A percentile compares a stretch with the other conserved stretches of the same genome.
Evolutionary conservation across 2,888 invertebrate species (phyloP).

Genomic region (Drosophila recens): DNA sequence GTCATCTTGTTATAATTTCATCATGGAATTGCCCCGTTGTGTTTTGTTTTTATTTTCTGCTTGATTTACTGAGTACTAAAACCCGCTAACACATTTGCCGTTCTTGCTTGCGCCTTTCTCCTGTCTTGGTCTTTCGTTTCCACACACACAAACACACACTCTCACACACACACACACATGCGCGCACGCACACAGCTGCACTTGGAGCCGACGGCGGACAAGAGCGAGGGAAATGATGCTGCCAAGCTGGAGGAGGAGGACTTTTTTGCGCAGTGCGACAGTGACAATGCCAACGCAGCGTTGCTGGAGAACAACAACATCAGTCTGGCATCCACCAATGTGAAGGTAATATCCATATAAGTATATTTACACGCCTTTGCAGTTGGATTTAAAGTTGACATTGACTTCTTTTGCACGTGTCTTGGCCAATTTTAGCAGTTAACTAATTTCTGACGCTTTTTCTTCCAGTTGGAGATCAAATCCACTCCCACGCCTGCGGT

Average conservation of each 20-base stretch:
- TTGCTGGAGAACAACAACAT: conserved; percentile 85
- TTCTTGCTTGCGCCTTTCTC: conserved; percentile 52
- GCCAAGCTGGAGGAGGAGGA: conserved; percentile 87
- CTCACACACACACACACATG: conserved; percentile 21
- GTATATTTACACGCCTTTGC: conserved; percentile 31
- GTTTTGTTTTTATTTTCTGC: conserved; percentile 30
- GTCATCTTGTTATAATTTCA: neutral
- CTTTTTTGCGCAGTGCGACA: conserved; percentile 93
- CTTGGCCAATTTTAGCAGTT: no score
- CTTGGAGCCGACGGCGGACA: conserved; percentile 89
- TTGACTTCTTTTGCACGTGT: conserved; percentile 11
- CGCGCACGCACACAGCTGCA: conserved; percentile 87
- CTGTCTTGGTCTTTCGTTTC: conserved; percentile 29
- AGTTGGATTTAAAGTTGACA: conserved; percentile 32
- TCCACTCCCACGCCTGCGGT: conserved; percentile 35
- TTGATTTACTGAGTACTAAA: conserved; percentile 33
- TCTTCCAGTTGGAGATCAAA: conserved; percentile 68
- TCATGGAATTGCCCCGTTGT: neutral
- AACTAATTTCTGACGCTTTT: conserved; percentile 1
- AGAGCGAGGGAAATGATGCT: conserved; percentile 86
- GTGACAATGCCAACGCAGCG: conserved; percentile 83
- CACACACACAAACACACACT: conserved; percentile 10
- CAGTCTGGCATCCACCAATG: conserved; percentile 78
- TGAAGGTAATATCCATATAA: conserved; percentile 85
- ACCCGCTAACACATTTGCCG: conserved; percentile 40